Evolutionary conservation across 2,113 vertebrate species (phyloP), one percentile per base, ranked within the genome.

Genomic region (Equus quagga): DNA sequence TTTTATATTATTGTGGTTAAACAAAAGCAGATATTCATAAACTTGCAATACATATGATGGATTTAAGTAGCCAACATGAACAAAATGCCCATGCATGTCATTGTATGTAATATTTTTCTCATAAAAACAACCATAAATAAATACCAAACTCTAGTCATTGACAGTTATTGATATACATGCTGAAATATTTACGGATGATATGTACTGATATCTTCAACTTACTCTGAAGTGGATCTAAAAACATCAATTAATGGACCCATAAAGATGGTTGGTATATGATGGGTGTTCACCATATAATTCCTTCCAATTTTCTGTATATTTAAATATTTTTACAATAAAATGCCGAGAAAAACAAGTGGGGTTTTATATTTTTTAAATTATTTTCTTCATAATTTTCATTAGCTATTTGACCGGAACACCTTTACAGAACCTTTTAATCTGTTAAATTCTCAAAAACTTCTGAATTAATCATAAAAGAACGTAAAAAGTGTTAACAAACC

Each of bases 311-410:
- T 78, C 18, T 56, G 17, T 24, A 46, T 67, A 21, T 56, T 67
- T 91, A 67, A 79, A 91, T 67, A 80, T 75, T 80, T 91, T 91
- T 80, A 49, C n/a, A 90, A 79, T 51, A 90, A 79, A 90, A 54
- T 36, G 19, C 72, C 51, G 46, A 67, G 15, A 46, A 67, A 76
- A 78, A 86, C 54, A 24, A 36, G 28, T 36, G 24, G 3, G 31
- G 49, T 17, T 78, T 78, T n/a, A 33, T 79, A 54, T 60, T 46
- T 72, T 87, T 62, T 24, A 62, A 46, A 54, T 28, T 76, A 76
- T 33, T 51, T 51, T 9, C 46, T 31, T 3, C 46, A 18, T 31
- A 41, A 41, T 46, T 80, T 69, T 44, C 24, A 91, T 36, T 28
- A 78, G 58, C 49, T 51, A 2, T 65, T 64, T 51, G 24, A 64